Base-by-base conservation (phyloP, 2,113 vertebrate genomes). In the Rhabdomys dilectus region DNA sequence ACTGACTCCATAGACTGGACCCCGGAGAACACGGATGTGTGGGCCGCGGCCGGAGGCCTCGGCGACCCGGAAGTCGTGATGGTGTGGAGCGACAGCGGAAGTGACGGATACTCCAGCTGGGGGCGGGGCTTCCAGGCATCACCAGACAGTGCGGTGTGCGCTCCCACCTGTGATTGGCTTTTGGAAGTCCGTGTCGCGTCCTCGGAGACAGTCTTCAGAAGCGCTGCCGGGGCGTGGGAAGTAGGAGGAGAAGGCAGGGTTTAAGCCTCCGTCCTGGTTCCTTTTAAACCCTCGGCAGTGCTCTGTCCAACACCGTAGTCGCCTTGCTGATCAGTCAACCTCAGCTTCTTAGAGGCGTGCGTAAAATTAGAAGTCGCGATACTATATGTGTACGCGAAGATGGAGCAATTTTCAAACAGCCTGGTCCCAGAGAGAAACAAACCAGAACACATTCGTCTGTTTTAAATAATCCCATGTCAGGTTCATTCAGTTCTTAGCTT, bases 1-100 rank as follows among this genome's bases (percentile, higher is more conserved):
- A 80, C 70, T 70, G 81, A 90, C 97, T 96, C 98, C 98, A 98
- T 98, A 98, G 97, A 96, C 96, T 3, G 86, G 11, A 56, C 56
- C 48, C 86, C 78, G 0, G 68, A 13, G 0, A 13, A 29, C 0
- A 3, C 7, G 0, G 12, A 45, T 0, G 34, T 73, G 62, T 9
- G 73, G 90, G 93, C 96, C 96, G 81, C 96, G 60, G 0, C 0
- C 0, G 81, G 96, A 96, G 96, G 95, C 97, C 60, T 89, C 60
- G 0, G 24, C 16, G 58, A 96, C 85, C 96, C 95, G 97, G 98
- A 98, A 97, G 0, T 34, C 13, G 22, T 10, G 16, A 22, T 8
- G 5, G 9, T 2, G 76, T 39, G 31, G 22, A 48, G 12, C 7
- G 2, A 36, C 11, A 7, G 39, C 72, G 98, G 98, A 97, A 96